phyloP scores from a whole-genome alignment of 2,888 invertebrate species.

The Lithophane semibrunnea region DNA sequence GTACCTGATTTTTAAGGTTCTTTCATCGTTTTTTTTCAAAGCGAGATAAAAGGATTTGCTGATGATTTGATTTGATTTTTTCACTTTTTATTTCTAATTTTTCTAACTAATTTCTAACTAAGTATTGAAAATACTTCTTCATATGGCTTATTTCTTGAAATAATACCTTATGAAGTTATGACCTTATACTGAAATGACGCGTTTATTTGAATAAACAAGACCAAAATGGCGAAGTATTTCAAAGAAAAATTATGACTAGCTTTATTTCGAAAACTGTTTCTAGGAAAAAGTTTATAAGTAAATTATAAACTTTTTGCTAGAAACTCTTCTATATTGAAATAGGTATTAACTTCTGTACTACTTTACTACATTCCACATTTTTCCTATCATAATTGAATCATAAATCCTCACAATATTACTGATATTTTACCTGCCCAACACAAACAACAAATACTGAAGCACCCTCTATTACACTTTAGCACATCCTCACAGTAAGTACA shows the following conservation, averaged over 20 bases:
- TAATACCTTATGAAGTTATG: background rate
- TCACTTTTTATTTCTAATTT: background rate
- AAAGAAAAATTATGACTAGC: background rate
- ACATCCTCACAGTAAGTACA: conserved; percentile 45
- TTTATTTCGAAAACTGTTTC: background rate
- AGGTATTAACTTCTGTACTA: background rate
- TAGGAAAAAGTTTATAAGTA: background rate
- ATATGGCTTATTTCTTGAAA: background rate
- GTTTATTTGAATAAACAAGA: background rate
- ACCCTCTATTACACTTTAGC: conserved; percentile 25
- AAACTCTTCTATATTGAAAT: background rate
- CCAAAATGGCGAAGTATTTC: background rate
- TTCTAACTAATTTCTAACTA: background rate
- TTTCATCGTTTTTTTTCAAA: background rate
- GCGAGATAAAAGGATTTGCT: background rate
- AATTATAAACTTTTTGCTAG: too few species aligned
- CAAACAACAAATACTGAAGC: conserved; percentile 28
- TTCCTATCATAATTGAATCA: conserved; percentile 13
- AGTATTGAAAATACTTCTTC: background rate
- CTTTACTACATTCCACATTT: background rate
- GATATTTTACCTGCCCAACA: background rate
- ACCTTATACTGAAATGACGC: background rate
- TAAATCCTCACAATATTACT: conserved; percentile 28
- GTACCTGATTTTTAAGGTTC: background rate
- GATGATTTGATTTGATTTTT: background rate